Percentiles rank a stretch among this genome's conserved stretches.
These are phyloP conservation scores for Onychorhynchus coronatus DNA, from an alignment of 2,113 vertebrate genomes.

Conservation along the genomic window DNA sequence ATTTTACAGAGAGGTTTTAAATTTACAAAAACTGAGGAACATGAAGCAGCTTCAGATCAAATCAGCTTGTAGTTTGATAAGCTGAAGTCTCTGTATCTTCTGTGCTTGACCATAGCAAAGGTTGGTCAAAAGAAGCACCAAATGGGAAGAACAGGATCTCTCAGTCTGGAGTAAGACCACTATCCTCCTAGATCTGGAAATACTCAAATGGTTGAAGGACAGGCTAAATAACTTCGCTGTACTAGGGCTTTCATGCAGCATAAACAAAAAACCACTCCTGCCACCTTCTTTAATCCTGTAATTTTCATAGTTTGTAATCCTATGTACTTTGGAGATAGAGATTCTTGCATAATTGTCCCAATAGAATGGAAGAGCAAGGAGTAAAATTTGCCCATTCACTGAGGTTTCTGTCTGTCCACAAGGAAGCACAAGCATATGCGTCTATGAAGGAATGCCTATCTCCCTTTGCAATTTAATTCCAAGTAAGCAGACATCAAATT, in stretches of 20 bases:
- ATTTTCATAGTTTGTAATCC: background rate
- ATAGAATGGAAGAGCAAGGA: background rate
- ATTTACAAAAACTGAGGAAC: background rate
- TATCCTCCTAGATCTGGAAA: background rate
- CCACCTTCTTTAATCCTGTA: background rate
- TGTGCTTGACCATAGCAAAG: background rate
- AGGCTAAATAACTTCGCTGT: background rate
- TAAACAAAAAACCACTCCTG: background rate
- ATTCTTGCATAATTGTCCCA: background rate
- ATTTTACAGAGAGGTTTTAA: background rate
- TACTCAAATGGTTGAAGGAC: background rate
- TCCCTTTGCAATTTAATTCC: background rate
- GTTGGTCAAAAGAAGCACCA: background rate
- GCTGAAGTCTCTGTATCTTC: background rate
- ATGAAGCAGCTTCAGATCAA: background rate
- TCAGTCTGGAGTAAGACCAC: background rate
- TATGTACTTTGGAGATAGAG: background rate
- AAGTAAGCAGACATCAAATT: background rate
- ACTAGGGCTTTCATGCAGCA: background rate
- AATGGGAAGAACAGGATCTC: background rate
- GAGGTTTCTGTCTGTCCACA: background rate
- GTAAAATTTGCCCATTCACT: background rate
- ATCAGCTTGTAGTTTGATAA: background rate
- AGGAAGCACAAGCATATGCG: background rate
- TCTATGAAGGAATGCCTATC: background rate